phyloP scores from a whole-genome alignment of 2,888 invertebrate species.

The Noctua pronuba region DNA sequence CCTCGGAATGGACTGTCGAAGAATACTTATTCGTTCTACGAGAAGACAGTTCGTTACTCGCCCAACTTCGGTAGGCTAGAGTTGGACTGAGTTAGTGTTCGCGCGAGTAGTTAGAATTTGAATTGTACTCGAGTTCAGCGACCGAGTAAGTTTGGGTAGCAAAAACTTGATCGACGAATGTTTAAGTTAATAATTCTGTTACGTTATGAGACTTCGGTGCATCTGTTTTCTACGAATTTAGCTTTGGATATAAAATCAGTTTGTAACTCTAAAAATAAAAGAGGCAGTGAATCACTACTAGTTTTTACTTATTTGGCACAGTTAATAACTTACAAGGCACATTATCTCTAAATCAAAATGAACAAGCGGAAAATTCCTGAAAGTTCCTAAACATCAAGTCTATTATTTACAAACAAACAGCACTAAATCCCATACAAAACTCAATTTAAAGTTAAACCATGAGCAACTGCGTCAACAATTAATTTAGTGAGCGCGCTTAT shows the following conservation, averaged over 20 bases:
- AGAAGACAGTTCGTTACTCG: slow-evolving; percentile 62
- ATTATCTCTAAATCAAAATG: neutral
- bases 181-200: neutral
- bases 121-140: slow-evolving; percentile 25
- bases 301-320: neutral
- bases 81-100: slow-evolving; percentile 40
- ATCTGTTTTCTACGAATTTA: neutral
- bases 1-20: slow-evolving; percentile 45
- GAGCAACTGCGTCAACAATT: slow-evolving; percentile 53
- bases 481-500: slow-evolving; percentile 54
- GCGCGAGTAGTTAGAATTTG: slow-evolving; percentile 15
- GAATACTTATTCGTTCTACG: slow-evolving; percentile 61
- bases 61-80: slow-evolving; percentile 46
- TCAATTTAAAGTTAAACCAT: slow-evolving; percentile 55
- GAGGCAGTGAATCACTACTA: neutral
- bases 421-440: slow-evolving; percentile 47
- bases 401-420: slow-evolving; percentile 22
- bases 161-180: slow-evolving; percentile 21
- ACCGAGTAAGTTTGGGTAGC: neutral
- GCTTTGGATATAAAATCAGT: neutral
- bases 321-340: neutral
- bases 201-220: neutral
- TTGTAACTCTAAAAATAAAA: neutral
- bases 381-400: slow-evolving; percentile 7
- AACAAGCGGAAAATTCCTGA: neutral